phyloP scores from a whole-genome alignment of 1,140 invertebrate species.

The Zaprionus camerounensis region DNA sequence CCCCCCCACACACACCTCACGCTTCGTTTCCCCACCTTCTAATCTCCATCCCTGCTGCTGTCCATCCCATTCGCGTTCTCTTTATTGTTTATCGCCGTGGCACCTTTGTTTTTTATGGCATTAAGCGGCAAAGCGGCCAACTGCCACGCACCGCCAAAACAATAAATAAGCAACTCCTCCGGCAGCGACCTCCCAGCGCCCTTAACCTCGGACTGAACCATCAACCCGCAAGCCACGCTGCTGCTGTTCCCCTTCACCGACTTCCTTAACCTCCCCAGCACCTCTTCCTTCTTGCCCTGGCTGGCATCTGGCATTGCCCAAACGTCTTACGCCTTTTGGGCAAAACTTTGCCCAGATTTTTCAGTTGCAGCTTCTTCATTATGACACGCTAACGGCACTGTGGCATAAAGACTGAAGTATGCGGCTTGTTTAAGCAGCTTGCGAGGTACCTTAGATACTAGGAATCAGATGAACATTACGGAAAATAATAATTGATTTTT shows the following conservation, averaged over 20 bases:
- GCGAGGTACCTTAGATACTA: background rate
- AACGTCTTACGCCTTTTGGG: constrained; percentile 70
- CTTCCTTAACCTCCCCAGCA: constrained; percentile 3
- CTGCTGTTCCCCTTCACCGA: background rate
- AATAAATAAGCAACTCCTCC: constrained; percentile 65
- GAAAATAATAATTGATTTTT: no score
- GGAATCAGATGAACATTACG: background rate
- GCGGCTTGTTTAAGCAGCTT: background rate
- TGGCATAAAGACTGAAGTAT: constrained; percentile 10
- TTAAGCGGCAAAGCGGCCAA: constrained; percentile 70
- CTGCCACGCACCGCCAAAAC: constrained; percentile 68
- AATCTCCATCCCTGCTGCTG: background rate
- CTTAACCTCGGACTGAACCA: constrained; percentile 23
- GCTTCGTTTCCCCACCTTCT: background rate
- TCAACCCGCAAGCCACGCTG: background rate
- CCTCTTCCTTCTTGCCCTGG: background rate
- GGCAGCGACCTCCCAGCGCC: constrained; percentile 14
- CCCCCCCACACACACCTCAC: background rate
- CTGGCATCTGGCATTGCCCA: constrained; percentile 16
- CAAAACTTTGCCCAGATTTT: constrained; percentile 68
- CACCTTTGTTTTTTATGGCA: constrained; percentile 79
- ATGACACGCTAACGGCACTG: constrained; percentile 27
- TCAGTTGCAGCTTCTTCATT: constrained; percentile 56
- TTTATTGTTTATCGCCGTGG: constrained; percentile 71
- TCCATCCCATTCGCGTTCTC: constrained; percentile 31